Conservation (phyloP, 2,888 invertebrate species). For the Drosophila falleni region DNA sequence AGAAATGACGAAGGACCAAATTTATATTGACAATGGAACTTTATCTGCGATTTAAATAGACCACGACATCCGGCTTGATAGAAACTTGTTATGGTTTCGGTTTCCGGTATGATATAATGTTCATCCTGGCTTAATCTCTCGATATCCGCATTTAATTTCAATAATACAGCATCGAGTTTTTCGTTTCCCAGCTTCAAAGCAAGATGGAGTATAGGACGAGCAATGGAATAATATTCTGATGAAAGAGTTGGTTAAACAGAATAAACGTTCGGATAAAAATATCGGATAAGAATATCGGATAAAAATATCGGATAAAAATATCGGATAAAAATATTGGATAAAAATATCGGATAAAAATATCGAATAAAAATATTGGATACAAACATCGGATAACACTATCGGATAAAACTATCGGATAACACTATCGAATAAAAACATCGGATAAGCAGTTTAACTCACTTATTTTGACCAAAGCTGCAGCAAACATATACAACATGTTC, state of each 20-base stretch:
- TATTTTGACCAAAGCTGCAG: conserved; percentile 49
- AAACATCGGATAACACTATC: too few relatives aligned
- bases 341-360: too few relatives aligned
- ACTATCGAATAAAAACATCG: too few relatives aligned
- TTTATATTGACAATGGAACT: conserved; percentile 68
- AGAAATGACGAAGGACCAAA: conserved; percentile 55
- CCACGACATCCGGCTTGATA: conserved; percentile 74
- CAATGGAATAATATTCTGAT: conserved; percentile 27
- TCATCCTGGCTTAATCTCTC: not conserved
- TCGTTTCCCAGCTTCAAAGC: conserved; percentile 8
- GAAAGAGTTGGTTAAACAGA: not conserved
- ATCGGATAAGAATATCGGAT: too few relatives aligned
- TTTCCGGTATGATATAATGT: conserved; percentile 1
- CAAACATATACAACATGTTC: conserved; percentile 55
- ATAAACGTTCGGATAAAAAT: too few relatives aligned
- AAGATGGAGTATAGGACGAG: conserved; percentile 24
- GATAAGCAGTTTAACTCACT: too few relatives aligned
- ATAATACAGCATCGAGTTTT: conserved; percentile 25
- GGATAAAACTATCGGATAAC: too few relatives aligned
- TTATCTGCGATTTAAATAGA: conserved; percentile 42
- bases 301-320: too few relatives aligned
- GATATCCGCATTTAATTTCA: conserved; percentile 8
- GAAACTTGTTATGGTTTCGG: rapidly evolving
- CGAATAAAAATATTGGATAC: too few relatives aligned
- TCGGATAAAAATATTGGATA: too few relatives aligned